A percentile compares a stretch with the other conserved stretches of the same genome.
These are phyloP conservation scores for Protaetia brevitarsis DNA, from an alignment of 1,140 invertebrate genomes.

Conservation along the genomic window DNA sequence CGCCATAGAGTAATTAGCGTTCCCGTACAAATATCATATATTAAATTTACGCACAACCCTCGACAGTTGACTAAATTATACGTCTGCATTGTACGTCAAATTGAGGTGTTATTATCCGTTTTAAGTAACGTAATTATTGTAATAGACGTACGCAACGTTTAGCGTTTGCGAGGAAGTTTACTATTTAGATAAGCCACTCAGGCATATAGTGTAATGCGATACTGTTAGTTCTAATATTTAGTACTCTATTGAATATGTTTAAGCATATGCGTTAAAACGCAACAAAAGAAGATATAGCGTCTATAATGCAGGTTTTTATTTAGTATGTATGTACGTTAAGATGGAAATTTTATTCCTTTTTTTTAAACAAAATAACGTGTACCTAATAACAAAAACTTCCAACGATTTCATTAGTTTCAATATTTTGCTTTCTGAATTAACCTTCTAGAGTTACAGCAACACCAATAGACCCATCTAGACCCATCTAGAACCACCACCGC, in stretches of 20 bases:
- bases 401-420: no score
- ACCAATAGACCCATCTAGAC: no score
- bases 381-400: no score
- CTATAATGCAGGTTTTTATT: no score
- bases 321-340: no score
- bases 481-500: no score
- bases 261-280: no score
- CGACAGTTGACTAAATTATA: conserved; percentile 17
- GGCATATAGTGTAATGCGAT: not conserved
- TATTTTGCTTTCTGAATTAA: no score
- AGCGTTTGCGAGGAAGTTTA: not conserved
- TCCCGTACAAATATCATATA: conserved; percentile 8
- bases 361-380: no score
- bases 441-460: no score
- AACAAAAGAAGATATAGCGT: no score
- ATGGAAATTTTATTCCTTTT: no score
- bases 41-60: conserved; percentile 14
- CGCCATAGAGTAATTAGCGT: conserved; percentile 2
- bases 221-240: conserved; percentile 1
- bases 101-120: conserved; percentile 17
- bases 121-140: conserved; percentile 18
- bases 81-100: conserved; percentile 12
- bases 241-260: not conserved
- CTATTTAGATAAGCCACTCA: not conserved
- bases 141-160: not conserved